Conservation (phyloP, 2,113 vertebrate species). For the Cyanocitta stelleri region DNA sequence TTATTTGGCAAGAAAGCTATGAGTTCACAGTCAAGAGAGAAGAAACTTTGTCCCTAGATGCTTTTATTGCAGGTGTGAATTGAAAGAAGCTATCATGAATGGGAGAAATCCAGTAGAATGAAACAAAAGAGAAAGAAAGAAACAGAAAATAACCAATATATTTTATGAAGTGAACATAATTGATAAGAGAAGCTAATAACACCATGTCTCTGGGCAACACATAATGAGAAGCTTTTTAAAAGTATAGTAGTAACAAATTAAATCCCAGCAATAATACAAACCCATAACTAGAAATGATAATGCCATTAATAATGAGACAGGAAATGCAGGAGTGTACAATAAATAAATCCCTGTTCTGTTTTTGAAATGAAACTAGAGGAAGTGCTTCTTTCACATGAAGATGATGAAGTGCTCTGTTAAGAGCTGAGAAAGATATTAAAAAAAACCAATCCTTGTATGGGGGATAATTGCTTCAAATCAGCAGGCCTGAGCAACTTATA, state of each 20-base stretch:
- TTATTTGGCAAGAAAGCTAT: not conserved
- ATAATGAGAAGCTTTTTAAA: not conserved
- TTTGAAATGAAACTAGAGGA: not conserved
- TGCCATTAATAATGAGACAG: not conserved
- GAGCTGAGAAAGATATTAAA: not conserved
- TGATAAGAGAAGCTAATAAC: slow-evolving; percentile 1
- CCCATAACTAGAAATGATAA: slow-evolving; percentile 10
- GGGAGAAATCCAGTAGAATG: not conserved
- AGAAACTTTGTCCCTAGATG: not conserved
- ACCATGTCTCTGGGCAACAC: not conserved
- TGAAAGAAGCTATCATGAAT: not conserved
- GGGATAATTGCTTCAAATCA: not conserved
- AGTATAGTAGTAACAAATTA: not conserved
- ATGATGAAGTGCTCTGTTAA: not conserved
- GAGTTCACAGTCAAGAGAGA: not conserved
- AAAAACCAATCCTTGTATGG: rapidly evolving
- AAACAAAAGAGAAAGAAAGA: not conserved
- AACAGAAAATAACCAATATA: not conserved
- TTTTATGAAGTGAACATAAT: not conserved
- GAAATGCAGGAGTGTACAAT: not conserved
- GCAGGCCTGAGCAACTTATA: not conserved
- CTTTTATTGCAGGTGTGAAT: not conserved
- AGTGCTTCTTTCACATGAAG: not conserved
- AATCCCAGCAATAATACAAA: slow-evolving; percentile 3
- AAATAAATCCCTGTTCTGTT: slow-evolving; percentile 10